These are phyloP conservation scores for Eurosta solidaginis DNA, from an alignment of 1,140 invertebrate species.

Conservation along the genomic window DNA sequence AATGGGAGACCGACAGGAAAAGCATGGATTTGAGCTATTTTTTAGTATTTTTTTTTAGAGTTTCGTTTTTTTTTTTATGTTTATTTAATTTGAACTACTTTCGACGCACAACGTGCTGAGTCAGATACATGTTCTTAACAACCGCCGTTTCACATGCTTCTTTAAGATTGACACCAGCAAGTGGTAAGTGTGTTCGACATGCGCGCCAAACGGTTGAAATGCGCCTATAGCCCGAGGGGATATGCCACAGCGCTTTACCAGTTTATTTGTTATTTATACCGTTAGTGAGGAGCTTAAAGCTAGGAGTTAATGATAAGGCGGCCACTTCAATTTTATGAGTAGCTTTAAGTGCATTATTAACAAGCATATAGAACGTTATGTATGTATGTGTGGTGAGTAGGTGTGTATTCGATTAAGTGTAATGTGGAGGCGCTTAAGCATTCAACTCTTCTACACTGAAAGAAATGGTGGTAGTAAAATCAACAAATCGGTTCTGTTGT, in stretches of 20 bases:
- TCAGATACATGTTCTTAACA: neutral
- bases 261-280: neutral
- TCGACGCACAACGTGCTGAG: neutral
- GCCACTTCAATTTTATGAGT: no score
- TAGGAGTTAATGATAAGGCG: no score
- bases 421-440: slow-evolving; percentile 16
- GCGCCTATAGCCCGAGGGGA: neutral
- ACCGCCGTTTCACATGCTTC: neutral
- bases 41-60: neutral
- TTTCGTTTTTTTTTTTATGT: neutral
- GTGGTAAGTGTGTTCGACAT: slow-evolving; percentile 6
- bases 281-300: neutral
- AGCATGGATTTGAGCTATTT: neutral
- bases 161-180: neutral
- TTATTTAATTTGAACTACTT: slow-evolving; percentile 23
- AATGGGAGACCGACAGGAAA: neutral
- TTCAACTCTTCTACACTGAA: no score
- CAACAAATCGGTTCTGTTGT: no score
- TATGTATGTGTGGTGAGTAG: no score
- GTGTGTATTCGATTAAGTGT: neutral
- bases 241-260: no score
- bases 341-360: no score
- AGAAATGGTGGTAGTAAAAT: no score
- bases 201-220: neutral
- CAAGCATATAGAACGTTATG: no score